Evolutionary conservation across 2,113 vertebrate genomes (phyloP).

Genomic region (Melanostigma gelatinosum): DNA sequence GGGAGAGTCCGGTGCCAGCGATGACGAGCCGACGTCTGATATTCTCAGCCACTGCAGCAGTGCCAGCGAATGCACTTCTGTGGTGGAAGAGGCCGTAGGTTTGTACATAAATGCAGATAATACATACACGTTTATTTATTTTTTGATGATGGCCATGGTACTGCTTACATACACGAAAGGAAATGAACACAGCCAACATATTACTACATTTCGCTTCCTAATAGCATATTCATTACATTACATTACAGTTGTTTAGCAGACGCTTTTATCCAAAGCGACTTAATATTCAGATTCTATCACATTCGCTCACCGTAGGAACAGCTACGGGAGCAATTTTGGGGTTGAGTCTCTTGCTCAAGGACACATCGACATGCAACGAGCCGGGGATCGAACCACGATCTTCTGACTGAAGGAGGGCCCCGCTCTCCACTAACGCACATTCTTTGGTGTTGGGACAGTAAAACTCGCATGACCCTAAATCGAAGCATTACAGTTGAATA

Average conservation of each 20-base stretch:
- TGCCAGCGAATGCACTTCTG: conserved; percentile 87
- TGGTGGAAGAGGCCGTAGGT: conserved; percentile 88
- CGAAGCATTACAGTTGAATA: not conserved
- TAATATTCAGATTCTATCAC: too few species aligned
- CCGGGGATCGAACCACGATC: too few species aligned
- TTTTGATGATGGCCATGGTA: not conserved
- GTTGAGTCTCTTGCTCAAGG: too few species aligned
- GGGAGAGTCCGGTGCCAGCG: conserved; percentile 88
- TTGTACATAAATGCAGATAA: conserved; percentile 26
- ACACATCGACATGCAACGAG: too few species aligned
- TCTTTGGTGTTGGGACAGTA: not conserved
- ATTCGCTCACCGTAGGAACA: too few species aligned
- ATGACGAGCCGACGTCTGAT: conserved; percentile 92
- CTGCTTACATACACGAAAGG: not conserved
- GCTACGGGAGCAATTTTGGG: too few species aligned
- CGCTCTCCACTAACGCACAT: too few species aligned
- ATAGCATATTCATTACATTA: too few species aligned
- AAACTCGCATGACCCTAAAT: not conserved
- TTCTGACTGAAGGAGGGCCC: too few species aligned
- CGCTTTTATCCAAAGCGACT: too few species aligned
- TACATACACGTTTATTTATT: not conserved
- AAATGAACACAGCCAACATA: not conserved
- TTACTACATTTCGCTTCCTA: not conserved
- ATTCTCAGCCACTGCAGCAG: conserved; percentile 91
- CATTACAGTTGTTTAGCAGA: too few species aligned